A percentile compares a stretch with the other conserved stretches of the same genome.
These are phyloP conservation scores for Apostichopus parvimensis DNA, from an alignment of 35 echinoderm and acorn worm species.

Conservation along the genomic window DNA sequence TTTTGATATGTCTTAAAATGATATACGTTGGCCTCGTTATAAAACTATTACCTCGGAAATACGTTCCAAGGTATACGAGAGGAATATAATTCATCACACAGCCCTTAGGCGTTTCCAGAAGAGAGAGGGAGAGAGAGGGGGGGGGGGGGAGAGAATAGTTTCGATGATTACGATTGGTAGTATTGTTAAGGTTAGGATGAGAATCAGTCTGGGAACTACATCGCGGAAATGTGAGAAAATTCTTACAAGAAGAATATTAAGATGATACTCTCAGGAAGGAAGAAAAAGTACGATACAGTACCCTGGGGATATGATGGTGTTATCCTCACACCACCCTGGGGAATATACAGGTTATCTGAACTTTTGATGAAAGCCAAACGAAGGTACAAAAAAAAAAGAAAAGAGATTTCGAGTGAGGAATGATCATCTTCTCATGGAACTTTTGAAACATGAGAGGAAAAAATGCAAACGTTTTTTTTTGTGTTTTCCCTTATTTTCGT, in stretches of 20 bases:
- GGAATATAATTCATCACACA: too few relatives aligned
- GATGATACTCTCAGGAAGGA: slow-evolving; percentile 5
- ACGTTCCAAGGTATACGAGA: too few relatives aligned
- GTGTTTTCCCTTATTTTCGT: background rate
- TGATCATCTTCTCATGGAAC: background rate
- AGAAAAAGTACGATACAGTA: slow-evolving; percentile 22
- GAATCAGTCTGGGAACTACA: background rate
- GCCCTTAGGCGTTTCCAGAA: background rate
- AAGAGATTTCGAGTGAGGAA: too few relatives aligned
- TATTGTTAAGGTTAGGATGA: slow-evolving; percentile 9
- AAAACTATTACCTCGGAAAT: too few relatives aligned
- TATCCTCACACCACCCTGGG: slow-evolving; percentile 18
- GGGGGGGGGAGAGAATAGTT: background rate
- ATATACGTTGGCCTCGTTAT: too few relatives aligned
- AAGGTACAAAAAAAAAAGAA: background rate
- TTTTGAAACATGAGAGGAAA: slow-evolving; percentile 19
- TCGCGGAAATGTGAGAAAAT: slow-evolving; percentile 35
- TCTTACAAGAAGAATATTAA: background rate
- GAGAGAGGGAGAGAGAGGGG: background rate
- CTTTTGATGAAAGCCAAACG: background rate
- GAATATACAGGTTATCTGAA: slow-evolving; percentile 1
- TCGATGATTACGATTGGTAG: background rate
- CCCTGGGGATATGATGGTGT: slow-evolving; percentile 13
- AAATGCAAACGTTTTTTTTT: background rate
- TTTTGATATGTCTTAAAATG: too few relatives aligned